phyloP scores from a whole-genome alignment of 23 tunicate genomes.

The Ascidia mentula region DNA sequence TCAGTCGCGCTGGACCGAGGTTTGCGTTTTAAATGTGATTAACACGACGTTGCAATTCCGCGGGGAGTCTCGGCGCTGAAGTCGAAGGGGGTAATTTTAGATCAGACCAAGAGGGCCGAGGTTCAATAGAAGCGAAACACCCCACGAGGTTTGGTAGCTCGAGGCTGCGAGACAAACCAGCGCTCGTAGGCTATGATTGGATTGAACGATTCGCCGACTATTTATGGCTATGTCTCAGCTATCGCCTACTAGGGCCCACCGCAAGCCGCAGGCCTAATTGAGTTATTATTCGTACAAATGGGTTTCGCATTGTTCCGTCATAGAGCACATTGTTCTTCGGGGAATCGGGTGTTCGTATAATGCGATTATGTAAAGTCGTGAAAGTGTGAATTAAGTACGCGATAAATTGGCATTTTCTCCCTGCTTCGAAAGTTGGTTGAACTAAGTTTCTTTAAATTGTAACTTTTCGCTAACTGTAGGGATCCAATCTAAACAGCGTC shows the following conservation, averaged over 20 bases:
- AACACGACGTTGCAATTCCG: not conserved
- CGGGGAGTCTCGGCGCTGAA: too few species aligned
- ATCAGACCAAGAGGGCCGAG: not conserved
- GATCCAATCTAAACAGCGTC: too few species aligned
- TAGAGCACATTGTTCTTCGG: not conserved
- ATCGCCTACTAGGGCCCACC: not conserved
- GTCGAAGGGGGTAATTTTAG: constrained; percentile 1
- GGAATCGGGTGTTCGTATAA: too few species aligned
- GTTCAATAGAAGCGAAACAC: not conserved
- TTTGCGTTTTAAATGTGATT: not conserved
- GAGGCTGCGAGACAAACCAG: not conserved
- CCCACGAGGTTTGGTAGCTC: not conserved
- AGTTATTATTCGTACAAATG: constrained; percentile 6
- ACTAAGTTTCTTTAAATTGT: too few species aligned
- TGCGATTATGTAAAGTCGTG: too few species aligned
- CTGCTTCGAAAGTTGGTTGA: too few species aligned
- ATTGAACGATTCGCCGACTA: not conserved
- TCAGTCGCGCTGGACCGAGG: too few species aligned
- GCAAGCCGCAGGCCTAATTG: not conserved
- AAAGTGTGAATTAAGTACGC: too few species aligned
- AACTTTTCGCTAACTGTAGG: too few species aligned
- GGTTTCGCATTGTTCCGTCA: constrained; percentile 5
- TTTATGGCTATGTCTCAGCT: constrained; percentile 2
- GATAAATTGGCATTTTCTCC: too few species aligned
- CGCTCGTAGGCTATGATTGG: not conserved